A percentile compares a stretch with the other conserved stretches of the same genome.
phyloP scores from a whole-genome alignment of 2,797 vertebrate species.

The Brotogeris chrysoptera region DNA sequence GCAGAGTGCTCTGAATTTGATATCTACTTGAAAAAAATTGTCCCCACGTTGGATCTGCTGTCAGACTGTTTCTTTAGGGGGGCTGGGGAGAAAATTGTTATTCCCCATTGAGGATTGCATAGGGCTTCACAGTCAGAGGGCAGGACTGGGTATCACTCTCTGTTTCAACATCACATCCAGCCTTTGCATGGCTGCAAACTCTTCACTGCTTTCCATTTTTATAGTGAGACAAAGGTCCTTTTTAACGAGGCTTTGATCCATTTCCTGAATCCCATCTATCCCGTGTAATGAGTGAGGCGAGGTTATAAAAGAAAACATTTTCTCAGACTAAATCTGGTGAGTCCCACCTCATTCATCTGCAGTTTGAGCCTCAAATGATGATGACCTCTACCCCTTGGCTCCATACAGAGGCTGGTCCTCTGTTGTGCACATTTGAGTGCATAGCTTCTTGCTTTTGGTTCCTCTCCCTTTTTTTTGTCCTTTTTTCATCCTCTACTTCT shows the following conservation, averaged over 20 bases:
- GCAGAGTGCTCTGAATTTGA: background rate
- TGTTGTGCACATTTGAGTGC: accelerated
- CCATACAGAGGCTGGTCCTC: accelerated
- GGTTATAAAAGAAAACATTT: background rate
- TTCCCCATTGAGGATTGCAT: accelerated
- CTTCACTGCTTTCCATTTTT: background rate
- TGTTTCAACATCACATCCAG: accelerated
- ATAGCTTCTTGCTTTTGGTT: background rate
- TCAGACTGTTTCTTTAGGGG: background rate
- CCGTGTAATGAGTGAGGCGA: background rate
- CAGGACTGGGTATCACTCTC: background rate
- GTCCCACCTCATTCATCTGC: background rate
- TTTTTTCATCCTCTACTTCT: background rate
- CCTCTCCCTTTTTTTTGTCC: background rate
- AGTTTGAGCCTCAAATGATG: background rate
- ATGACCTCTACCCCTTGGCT: background rate
- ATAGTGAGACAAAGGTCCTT: background rate
- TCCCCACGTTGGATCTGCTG: background rate
- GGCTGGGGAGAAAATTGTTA: background rate
- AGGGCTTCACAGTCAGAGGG: background rate
- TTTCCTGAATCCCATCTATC: background rate
- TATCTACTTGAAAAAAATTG: background rate
- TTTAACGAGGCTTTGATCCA: background rate
- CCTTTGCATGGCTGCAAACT: background rate
- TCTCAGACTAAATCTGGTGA: background rate